Conservation (phyloP, 2,888 invertebrate species). For the Pycnomerus fuliginosus region DNA sequence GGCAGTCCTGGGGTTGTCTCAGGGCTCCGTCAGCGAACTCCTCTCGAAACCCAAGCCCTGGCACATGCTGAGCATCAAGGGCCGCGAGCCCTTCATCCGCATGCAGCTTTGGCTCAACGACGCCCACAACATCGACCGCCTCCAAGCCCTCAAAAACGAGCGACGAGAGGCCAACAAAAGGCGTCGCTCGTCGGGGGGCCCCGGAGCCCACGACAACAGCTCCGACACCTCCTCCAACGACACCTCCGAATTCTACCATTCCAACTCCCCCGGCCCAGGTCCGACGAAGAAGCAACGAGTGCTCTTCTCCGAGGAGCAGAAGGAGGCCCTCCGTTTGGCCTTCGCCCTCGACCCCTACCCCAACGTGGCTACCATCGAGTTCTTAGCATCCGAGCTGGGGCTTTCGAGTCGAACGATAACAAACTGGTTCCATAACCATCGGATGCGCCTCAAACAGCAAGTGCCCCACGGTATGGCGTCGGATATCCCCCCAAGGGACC, state of each 20-base stretch:
- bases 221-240: constrained; percentile 87
- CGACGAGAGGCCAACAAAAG: constrained; percentile 89
- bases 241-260: constrained; percentile 85
- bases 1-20: constrained; percentile 92
- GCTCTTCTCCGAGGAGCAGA: constrained; percentile 97
- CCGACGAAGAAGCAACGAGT: constrained; percentile 92
- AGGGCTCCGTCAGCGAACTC: constrained; percentile 95
- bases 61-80: constrained; percentile 98
- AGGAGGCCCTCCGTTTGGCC: constrained; percentile 90
- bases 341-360: constrained; percentile 97
- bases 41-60: constrained; percentile 98
- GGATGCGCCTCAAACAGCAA: constrained; percentile 72
- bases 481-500: constrained; percentile 72
- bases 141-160: constrained; percentile 89
- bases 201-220: constrained; percentile 80
- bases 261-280: constrained; percentile 80
- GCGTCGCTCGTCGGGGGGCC: constrained; percentile 78
- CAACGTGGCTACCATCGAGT: constrained; percentile 93
- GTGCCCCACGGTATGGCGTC: constrained; percentile 65
- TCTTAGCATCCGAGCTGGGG: constrained; percentile 86
- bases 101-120: constrained; percentile 98
- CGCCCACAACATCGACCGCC: constrained; percentile 89
- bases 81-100: constrained; percentile 92
- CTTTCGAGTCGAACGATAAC: constrained; percentile 95
- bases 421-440: constrained; percentile 99